Percentiles rank a stretch among this genome's conserved stretches.
Evolutionary conservation across 1,140 invertebrate species (phyloP).

Genomic region (Drosophila takahashii): DNA sequence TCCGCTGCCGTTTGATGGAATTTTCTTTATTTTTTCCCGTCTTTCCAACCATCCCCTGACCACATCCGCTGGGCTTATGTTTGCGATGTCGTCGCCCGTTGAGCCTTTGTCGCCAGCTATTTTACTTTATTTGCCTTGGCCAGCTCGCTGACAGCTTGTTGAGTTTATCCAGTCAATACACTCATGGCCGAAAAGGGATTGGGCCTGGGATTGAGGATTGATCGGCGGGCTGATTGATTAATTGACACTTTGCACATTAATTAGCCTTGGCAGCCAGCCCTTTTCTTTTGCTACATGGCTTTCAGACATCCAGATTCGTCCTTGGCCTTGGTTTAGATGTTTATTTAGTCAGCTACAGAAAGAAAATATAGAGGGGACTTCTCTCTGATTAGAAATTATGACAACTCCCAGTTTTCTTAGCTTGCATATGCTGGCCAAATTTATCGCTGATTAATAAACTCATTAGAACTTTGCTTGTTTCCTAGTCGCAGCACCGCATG

Average conservation of each 20-base stretch:
- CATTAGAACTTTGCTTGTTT: slow-evolving; percentile 75
- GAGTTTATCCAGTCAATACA: slow-evolving; percentile 78
- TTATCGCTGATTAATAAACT: slow-evolving; percentile 77
- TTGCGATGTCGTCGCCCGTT: slow-evolving; percentile 44
- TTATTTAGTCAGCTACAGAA: neutral
- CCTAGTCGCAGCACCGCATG: slow-evolving; percentile 28
- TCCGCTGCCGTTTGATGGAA: slow-evolving; percentile 54
- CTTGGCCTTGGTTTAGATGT: slow-evolving; percentile 43
- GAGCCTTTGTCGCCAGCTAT: slow-evolving; percentile 69
- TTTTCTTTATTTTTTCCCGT: slow-evolving; percentile 33
- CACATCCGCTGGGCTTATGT: slow-evolving; percentile 35
- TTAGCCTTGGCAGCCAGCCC: slow-evolving; percentile 51
- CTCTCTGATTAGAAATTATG: slow-evolving; percentile 67
- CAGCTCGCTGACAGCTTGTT: slow-evolving; percentile 68
- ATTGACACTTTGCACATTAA: slow-evolving; percentile 82
- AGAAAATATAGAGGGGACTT: slow-evolving; percentile 20
- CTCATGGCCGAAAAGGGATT: slow-evolving; percentile 10
- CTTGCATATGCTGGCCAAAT: slow-evolving; percentile 49
- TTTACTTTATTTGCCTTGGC: slow-evolving; percentile 75
- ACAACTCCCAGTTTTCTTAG: slow-evolving; percentile 40
- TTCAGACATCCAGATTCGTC: slow-evolving; percentile 27
- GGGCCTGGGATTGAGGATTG: slow-evolving; percentile 52
- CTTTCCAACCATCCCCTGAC: neutral
- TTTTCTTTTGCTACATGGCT: slow-evolving; percentile 19
- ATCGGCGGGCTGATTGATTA: slow-evolving; percentile 78